Evolutionary conservation across 2,113 vertebrate genomes (phyloP).

Genomic region (Capreolus pygargus): DNA sequence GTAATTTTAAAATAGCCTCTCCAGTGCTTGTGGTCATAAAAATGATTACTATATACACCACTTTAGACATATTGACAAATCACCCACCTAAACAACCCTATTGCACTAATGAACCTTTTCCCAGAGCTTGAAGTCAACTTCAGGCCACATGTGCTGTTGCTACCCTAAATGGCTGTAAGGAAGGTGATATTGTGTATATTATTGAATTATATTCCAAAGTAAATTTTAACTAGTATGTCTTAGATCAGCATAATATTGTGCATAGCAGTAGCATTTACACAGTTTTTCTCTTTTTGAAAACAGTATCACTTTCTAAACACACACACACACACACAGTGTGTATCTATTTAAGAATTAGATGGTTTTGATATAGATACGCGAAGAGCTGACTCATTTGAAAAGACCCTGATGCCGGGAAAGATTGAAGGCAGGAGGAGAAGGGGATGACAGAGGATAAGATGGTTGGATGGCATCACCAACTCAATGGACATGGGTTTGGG

Average conservation of each 20-base stretch:
- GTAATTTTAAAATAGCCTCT: constrained; percentile 44
- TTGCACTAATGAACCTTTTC: neutral
- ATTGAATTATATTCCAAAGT: constrained; percentile 15
- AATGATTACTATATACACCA: neutral
- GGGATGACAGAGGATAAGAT: too few relatives aligned
- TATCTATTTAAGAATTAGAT: constrained; percentile 16
- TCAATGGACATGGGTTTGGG: too few relatives aligned
- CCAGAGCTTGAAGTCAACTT: neutral
- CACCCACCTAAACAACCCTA: neutral
- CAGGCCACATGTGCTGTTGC: neutral
- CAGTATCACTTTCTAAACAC: neutral
- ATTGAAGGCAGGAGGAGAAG: too few relatives aligned
- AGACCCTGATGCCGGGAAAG: too few relatives aligned
- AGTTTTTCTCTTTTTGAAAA: constrained; percentile 11
- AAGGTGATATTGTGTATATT: neutral
- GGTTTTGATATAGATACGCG: neutral
- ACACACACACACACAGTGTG: rapidly evolving
- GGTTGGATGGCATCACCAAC: too few relatives aligned
- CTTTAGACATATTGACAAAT: constrained; percentile 35
- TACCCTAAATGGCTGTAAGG: neutral
- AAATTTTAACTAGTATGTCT: constrained; percentile 21
- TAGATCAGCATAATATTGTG: neutral
- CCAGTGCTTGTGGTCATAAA: constrained; percentile 36
- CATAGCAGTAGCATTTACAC: neutral
- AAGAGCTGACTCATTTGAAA: too few relatives aligned